Evolutionary conservation across 2,797 vertebrate species (phyloP).

Genomic region (Ctenopoma multispine): DNA sequence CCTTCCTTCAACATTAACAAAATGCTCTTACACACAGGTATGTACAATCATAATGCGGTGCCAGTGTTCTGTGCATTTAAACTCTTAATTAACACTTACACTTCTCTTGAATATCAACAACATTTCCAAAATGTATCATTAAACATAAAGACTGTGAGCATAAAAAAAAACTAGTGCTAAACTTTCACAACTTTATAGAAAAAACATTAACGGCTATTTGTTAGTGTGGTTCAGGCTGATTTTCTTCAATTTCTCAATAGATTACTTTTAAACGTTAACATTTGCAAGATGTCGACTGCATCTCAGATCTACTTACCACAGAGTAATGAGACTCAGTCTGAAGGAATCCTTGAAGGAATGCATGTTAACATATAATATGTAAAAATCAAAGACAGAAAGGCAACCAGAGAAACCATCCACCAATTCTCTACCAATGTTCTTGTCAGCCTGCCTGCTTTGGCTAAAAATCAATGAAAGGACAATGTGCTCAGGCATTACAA

Average conservation of each 20-base stretch:
- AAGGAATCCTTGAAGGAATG: constrained; percentile 66
- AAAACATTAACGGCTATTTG: constrained; percentile 62
- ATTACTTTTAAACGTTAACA: constrained; percentile 70
- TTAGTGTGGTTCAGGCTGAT: constrained; percentile 51
- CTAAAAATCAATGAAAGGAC: constrained; percentile 49
- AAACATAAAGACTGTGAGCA: not conserved
- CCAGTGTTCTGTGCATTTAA: not conserved
- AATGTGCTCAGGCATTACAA: constrained; percentile 37
- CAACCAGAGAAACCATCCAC: constrained; percentile 59
- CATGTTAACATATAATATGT: constrained; percentile 67
- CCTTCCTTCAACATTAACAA: constrained; percentile 57
- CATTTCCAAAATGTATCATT: not conserved
- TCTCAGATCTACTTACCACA: constrained; percentile 62
- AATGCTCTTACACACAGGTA: constrained; percentile 55
- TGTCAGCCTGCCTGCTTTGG: constrained; percentile 64
- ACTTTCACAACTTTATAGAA: constrained; percentile 15
- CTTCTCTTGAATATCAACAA: not conserved
- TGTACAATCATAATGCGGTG: constrained; percentile 48
- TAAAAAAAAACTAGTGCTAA: constrained; percentile 6
- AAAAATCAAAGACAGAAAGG: constrained; percentile 72
- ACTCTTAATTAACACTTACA: too few relatives aligned
- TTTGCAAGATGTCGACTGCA: constrained; percentile 63
- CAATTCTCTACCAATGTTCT: constrained; percentile 52
- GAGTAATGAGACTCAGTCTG: constrained; percentile 67
- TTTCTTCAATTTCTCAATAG: constrained; percentile 59